Evolutionary conservation across 2,797 vertebrate genomes (phyloP).

Genomic region (Eupleurogrammus muticus): DNA sequence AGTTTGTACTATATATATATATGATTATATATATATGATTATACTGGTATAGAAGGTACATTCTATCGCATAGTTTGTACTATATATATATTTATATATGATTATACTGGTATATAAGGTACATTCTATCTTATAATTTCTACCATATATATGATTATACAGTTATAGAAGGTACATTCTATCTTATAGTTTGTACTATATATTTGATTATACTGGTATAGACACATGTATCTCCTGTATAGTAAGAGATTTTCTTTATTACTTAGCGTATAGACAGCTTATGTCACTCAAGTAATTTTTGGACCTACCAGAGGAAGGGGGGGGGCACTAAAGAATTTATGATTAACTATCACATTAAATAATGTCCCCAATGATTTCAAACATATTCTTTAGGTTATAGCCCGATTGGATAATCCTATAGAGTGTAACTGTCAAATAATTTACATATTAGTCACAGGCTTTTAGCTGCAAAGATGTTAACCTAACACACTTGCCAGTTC

Average conservation of each 20-base stretch:
- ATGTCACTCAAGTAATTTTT: not conserved
- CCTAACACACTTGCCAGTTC: slow-evolving; percentile 72
- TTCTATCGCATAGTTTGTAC: too few species aligned
- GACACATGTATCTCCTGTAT: not conserved
- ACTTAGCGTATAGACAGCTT: not conserved
- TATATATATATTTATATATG: too few species aligned
- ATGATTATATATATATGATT: too few species aligned
- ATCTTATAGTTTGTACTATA: too few species aligned
- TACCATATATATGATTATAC: too few species aligned
- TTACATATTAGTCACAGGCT: slow-evolving; percentile 73
- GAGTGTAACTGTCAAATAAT: slow-evolving; percentile 71
- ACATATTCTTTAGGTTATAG: slow-evolving; percentile 39
- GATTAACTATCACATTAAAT: slow-evolving; percentile 24
- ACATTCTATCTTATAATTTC: too few species aligned
- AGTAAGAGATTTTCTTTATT: not conserved
- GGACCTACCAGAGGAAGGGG: not conserved
- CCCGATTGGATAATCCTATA: slow-evolving; percentile 54
- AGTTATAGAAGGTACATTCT: too few species aligned
- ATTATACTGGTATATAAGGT: too few species aligned
- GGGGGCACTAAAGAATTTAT: not conserved
- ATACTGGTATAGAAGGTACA: too few species aligned
- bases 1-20: too few species aligned
- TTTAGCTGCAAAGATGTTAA: slow-evolving; percentile 73
- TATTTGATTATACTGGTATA: too few species aligned
- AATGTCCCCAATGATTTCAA: slow-evolving; percentile 27